A percentile compares a stretch with the other conserved stretches of the same genome.
These are phyloP conservation scores for Theodoxus fluviatilis DNA, from an alignment of 2,888 invertebrate genomes.

Conservation along the genomic window DNA sequence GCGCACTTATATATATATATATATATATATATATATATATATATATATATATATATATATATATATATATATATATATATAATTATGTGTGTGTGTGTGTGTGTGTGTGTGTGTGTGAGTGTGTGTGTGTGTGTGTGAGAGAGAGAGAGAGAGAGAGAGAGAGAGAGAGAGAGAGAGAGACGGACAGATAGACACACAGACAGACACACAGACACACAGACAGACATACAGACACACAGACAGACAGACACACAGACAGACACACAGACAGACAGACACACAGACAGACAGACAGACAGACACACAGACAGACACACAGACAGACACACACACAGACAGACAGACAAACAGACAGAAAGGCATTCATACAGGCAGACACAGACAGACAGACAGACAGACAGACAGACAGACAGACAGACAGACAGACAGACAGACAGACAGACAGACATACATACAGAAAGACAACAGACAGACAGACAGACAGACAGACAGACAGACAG, in stretches of 20 bases:
- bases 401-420: conserved; percentile 4
- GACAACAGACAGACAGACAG: conserved; percentile 9
- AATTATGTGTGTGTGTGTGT: conserved; percentile 10
- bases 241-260: background rate
- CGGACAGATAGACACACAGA: background rate
- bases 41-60: conserved; percentile 11
- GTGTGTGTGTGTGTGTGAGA: conserved; percentile 17
- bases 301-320: conserved; percentile 3
- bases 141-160: conserved; percentile 13
- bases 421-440: background rate
- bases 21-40: conserved; percentile 12
- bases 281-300: background rate
- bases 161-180: background rate
- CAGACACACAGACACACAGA: conserved; percentile 11
- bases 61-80: no score
- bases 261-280: background rate
- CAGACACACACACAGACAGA: conserved; percentile 20
- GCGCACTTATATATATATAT: no score
- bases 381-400: conserved; percentile 7
- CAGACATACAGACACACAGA: conserved; percentile 2
- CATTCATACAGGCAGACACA: no score
- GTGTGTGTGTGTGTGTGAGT: conserved; percentile 2
- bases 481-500: conserved; percentile 7
- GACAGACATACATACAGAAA: no score
- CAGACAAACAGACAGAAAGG: no score